phyloP scores from a whole-genome alignment of 2,888 invertebrate genomes.

The Chrysodeixis includens region DNA sequence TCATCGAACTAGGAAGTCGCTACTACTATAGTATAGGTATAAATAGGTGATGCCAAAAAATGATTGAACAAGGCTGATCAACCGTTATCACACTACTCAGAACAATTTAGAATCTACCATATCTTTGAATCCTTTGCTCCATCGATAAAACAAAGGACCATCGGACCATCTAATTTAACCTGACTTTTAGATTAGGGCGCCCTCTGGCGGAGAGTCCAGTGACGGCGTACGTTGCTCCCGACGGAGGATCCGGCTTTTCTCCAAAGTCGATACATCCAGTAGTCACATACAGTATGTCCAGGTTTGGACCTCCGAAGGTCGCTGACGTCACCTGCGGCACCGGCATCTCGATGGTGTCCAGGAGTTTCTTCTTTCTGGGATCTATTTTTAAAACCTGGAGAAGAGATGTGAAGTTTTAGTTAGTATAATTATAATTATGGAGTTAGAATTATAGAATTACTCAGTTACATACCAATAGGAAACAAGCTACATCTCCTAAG shows the following conservation, averaged over 20 bases:
- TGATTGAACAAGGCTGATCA: no score
- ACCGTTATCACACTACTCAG: no score
- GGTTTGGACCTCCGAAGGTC: slow-evolving; percentile 92
- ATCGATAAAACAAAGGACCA: no score
- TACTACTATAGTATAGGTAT: no score
- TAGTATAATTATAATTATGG: no score
- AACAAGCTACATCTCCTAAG: no score
- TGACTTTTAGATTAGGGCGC: slow-evolving; percentile 69
- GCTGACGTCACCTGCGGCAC: slow-evolving; percentile 92
- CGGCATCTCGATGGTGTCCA: slow-evolving; percentile 90
- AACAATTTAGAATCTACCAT: no score
- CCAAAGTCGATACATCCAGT: slow-evolving; percentile 85
- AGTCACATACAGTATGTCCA: slow-evolving; percentile 92
- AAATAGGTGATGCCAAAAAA: no score
- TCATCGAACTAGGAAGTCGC: no score
- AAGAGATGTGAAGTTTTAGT: background rate
- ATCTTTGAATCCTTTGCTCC: no score
- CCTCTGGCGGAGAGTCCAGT: slow-evolving; percentile 90
- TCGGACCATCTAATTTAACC: slow-evolving; percentile 20
- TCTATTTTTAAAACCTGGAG: slow-evolving; percentile 87
- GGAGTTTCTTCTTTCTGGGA: slow-evolving; percentile 86
- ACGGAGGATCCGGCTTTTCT: slow-evolving; percentile 78
- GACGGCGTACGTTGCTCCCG: slow-evolving; percentile 90
- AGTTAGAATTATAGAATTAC: no score
- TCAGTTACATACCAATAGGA: no score